A percentile compares a stretch with the other conserved stretches of the same genome.
Conservation (phyloP, 2,113 vertebrate genomes). For the Orientallactaga bullata region DNA sequence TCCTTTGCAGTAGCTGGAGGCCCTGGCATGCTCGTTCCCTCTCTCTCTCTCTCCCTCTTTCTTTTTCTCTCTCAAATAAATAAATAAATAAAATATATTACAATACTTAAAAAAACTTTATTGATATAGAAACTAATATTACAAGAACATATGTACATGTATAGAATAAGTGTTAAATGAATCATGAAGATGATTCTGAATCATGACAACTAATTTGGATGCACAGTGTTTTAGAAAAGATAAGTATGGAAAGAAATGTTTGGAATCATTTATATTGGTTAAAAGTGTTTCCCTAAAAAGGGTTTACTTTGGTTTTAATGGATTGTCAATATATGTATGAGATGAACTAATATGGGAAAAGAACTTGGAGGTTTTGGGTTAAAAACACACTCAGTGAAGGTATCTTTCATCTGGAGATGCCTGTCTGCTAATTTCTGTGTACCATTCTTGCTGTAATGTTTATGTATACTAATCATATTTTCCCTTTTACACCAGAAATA, state of each 20-base stretch:
- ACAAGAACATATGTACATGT: background rate
- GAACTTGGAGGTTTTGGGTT: background rate
- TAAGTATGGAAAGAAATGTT: background rate
- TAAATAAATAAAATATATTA: too few relatives aligned
- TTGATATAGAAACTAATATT: background rate
- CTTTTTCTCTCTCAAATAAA: too few relatives aligned
- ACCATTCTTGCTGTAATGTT: background rate
- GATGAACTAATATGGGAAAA: background rate
- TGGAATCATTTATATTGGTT: background rate
- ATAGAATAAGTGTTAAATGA: background rate
- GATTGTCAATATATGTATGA: background rate
- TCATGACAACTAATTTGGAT: background rate
- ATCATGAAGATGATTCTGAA: constrained; percentile 1
- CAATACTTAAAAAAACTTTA: too few relatives aligned
- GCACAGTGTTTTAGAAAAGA: background rate
- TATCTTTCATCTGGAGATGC: background rate
- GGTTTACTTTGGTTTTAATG: background rate
- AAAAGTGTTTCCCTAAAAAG: background rate
- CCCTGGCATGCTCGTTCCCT: too few relatives aligned
- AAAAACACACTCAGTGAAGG: background rate
- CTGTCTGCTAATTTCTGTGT: background rate
- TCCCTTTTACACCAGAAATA: background rate
- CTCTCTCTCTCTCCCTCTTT: too few relatives aligned
- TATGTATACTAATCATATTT: background rate
- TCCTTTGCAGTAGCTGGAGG: too few relatives aligned